Conservation (phyloP, 1,140 invertebrate genomes). For the Brachionus koreanus region DNA sequence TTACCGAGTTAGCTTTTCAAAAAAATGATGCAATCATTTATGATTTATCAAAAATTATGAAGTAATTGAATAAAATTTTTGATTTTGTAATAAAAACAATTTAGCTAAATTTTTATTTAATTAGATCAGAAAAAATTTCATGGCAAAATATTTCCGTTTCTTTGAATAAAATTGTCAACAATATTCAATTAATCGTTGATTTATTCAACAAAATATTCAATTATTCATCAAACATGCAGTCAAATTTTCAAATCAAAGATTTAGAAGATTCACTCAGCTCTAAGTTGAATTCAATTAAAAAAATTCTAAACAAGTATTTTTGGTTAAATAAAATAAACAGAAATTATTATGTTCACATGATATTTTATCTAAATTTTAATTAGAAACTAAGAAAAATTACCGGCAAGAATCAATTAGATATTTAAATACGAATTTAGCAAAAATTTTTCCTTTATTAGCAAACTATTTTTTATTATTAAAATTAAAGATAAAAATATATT, state of each 20-base stretch:
- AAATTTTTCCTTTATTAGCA: too few relatives aligned
- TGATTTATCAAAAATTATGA: not conserved
- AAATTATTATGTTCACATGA: too few relatives aligned
- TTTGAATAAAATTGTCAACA: not conserved
- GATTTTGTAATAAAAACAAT: not conserved
- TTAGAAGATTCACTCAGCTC: not conserved
- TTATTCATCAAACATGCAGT: not conserved
- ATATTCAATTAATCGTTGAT: slow-evolving; percentile 4
- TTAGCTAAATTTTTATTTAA: not conserved
- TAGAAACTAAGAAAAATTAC: too few relatives aligned
- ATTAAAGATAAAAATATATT: too few relatives aligned
- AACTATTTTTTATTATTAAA: too few relatives aligned
- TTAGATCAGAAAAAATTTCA: not conserved
- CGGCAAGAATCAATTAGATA: too few relatives aligned
- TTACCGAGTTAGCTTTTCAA: not conserved
- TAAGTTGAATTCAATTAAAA: not conserved
- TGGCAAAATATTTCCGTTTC: not conserved
- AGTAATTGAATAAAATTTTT: not conserved
- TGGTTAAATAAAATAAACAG: not conserved
- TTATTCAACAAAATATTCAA: not conserved
- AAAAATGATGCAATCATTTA: not conserved
- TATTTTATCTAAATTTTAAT: too few relatives aligned
- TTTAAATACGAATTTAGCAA: too few relatives aligned
- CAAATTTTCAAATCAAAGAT: not conserved
- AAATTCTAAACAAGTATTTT: slow-evolving; percentile 24